A percentile compares a stretch with the other conserved stretches of the same genome.
These are phyloP conservation scores for Corythornis leucogaster DNA, from an alignment of 2,797 vertebrate species.

Conservation along the genomic window DNA sequence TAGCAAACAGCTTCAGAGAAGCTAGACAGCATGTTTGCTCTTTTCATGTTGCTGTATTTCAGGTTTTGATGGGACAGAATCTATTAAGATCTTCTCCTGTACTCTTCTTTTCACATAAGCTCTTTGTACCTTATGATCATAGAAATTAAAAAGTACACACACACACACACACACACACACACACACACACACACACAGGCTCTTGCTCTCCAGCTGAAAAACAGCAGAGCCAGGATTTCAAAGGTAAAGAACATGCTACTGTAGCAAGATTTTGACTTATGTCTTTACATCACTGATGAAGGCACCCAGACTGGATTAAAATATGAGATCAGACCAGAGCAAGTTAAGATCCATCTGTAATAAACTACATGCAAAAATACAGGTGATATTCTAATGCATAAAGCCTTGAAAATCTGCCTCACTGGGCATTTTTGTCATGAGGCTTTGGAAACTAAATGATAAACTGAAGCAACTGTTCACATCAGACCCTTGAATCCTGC, in stretches of 20 bases:
- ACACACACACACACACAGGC: background rate
- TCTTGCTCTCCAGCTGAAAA: background rate
- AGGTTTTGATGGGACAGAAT: conserved; percentile 34
- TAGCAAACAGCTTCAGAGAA: conserved; percentile 40
- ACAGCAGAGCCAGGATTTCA: background rate
- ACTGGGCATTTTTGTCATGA: background rate
- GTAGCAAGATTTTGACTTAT: background rate
- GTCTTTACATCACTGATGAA: background rate
- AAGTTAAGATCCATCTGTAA: background rate
- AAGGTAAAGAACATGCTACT: background rate
- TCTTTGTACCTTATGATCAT: conserved; percentile 36
- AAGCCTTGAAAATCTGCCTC: background rate
- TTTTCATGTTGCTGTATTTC: conserved; percentile 20
- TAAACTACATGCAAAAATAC: background rate
- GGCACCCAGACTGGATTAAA: background rate
- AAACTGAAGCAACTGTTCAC: background rate
- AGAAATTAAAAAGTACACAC: background rate
- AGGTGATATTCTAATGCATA: background rate
- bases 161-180: background rate
- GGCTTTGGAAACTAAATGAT: background rate
- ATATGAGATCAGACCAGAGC: background rate
- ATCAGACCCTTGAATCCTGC: background rate
- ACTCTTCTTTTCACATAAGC: background rate
- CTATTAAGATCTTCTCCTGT: background rate
- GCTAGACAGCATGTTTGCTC: conserved; percentile 3